Percentiles rank a stretch among this genome's conserved stretches.
phyloP scores from a whole-genome alignment of 1,140 invertebrate genomes.

The Acyrthosiphon pisum region DNA sequence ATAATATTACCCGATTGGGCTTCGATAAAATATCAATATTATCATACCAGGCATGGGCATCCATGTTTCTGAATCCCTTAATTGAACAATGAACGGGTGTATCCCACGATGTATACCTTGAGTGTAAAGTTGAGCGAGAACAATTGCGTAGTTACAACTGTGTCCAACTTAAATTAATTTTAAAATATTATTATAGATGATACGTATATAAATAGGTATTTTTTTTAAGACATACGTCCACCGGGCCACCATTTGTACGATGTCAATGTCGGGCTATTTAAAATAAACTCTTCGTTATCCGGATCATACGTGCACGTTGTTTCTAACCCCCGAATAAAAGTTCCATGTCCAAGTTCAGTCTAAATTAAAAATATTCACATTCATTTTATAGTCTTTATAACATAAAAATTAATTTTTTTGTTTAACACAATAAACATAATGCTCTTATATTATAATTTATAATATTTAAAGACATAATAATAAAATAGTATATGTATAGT shows the following conservation, averaged over 20 bases:
- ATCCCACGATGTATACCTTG: slow-evolving; percentile 85
- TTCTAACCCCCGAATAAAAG: slow-evolving; percentile 90
- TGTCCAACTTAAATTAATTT: slow-evolving; percentile 78
- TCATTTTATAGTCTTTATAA: neutral
- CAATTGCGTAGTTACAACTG: slow-evolving; percentile 89
- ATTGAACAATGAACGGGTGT: slow-evolving; percentile 91
- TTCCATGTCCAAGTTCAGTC: slow-evolving; percentile 93
- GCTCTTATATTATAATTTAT: neutral
- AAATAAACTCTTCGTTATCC: slow-evolving; percentile 81
- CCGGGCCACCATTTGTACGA: slow-evolving; percentile 96
- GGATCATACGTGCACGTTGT: slow-evolving; percentile 91
- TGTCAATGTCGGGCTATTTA: slow-evolving; percentile 86
- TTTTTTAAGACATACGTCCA: slow-evolving; percentile 73
- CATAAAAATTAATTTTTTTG: neutral
- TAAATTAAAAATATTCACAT: slow-evolving; percentile 63
- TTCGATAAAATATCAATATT: neutral
- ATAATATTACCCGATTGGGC: neutral
- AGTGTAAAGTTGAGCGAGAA: slow-evolving; percentile 87
- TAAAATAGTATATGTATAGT: no score
- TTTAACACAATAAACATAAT: neutral
- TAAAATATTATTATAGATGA: neutral
- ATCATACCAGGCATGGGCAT: slow-evolving; percentile 69
- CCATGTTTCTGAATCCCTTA: slow-evolving; percentile 87
- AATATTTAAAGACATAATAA: neutral
- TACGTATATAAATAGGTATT: neutral